Conservation (phyloP, 2,113 vertebrate species). For the Asarcornis scutulata region DNA sequence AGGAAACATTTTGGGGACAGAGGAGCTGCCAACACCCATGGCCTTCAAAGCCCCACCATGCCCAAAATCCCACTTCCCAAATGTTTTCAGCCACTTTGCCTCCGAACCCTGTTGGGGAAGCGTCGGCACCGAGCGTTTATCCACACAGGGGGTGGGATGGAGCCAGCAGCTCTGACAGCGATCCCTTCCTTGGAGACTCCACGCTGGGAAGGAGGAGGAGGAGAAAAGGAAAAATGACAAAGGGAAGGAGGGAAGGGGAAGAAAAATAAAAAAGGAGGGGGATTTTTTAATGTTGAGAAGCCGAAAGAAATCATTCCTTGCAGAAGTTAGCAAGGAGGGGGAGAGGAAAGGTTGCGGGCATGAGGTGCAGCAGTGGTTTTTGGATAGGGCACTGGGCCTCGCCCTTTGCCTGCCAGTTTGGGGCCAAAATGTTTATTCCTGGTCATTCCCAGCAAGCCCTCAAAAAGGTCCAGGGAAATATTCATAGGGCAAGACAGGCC, state of each 20-base stretch:
- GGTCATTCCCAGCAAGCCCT: not conserved
- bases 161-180: not conserved
- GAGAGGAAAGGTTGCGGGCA: not conserved
- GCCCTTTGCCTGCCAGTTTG: not conserved
- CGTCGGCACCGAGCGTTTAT: not conserved
- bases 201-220: not conserved
- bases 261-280: too few relatives aligned
- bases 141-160: not conserved
- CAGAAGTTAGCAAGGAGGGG: not conserved
- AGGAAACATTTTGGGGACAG: not conserved
- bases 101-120: not conserved
- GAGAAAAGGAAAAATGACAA: not conserved
- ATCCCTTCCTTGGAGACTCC: not conserved
- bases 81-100: not conserved
- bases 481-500: fast-evolving
- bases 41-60: not conserved
- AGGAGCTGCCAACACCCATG: fast-evolving
- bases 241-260: fast-evolving
- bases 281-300: not conserved
- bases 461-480: fast-evolving
- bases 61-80: not conserved
- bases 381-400: not conserved
- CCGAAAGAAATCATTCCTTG: not conserved
- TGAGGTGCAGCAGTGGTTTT: not conserved
- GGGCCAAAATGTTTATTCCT: not conserved